Evolutionary conservation across 2,888 invertebrate species (phyloP), one percentile per base, ranked within the genome.

Genomic region (Agonopterix arenella): DNA sequence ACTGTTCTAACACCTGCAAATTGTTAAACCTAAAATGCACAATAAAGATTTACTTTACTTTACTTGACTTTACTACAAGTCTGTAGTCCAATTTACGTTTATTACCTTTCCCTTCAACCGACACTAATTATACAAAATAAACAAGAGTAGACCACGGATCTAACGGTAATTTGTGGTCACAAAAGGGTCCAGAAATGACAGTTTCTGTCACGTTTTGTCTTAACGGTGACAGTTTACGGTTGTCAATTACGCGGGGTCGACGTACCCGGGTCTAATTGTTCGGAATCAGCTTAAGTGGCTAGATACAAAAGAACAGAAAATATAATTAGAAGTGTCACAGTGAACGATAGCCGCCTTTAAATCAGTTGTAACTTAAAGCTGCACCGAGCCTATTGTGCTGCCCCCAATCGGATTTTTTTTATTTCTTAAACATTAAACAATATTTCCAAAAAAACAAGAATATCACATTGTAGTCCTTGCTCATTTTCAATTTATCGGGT

Each of bases 221-320:
- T 37, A 36, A 42, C 11, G 36, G 9, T 48, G 37, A n/a, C 43
- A 37, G 44, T 36, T 43, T 44, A 8, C 10, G 2, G 40, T 41
- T 13, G 44, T 47, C 51, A 45, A 47, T 51, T 44, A 42, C 42
- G 13, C 4, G 7, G 11, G 48, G 48, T 13, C 43, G 13, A 28
- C 36, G 43, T 28, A 2, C 43, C 43, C 13, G 11, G 7, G 43
- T 11, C 11, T 48, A 48, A 52, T 52, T 52, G 48, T 36, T 36
- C 11, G 40, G 48, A 52, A 52, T 52, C 38, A 46, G 40, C 48
- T 48, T 37, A 52, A 51, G 41, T 51, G 51, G 48, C 46, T 51
- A 46, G 51, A 36, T 41, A 42, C 47, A 47, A 45, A 28, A 28
- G 28, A 28, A 28, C 28, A 28, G 28, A 28, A 7, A 28, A 28